These are phyloP conservation scores for Sarcoramphus papa DNA, from an alignment of 2,797 vertebrate species.

Conservation along the genomic window DNA sequence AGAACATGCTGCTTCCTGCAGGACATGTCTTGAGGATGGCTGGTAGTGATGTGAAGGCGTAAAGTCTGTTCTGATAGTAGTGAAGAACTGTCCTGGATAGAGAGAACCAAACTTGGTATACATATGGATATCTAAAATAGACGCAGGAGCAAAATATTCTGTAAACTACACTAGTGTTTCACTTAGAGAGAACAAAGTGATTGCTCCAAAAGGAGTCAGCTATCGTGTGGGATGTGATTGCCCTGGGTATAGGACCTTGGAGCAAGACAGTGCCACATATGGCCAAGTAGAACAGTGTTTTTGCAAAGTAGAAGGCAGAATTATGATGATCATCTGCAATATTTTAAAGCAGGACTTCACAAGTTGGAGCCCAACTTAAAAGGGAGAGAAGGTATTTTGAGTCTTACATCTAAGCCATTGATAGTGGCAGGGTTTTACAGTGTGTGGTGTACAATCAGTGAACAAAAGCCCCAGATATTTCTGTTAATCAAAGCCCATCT, in stretches of 20 bases:
- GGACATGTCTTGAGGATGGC: fast-evolving
- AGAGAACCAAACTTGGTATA: background rate
- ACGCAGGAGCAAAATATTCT: background rate
- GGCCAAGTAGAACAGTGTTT: background rate
- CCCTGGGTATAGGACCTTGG: background rate
- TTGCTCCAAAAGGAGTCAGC: background rate
- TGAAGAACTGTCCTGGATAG: background rate
- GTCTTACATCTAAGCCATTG: background rate
- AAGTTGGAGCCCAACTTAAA: background rate
- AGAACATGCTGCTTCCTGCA: background rate
- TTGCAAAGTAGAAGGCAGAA: background rate
- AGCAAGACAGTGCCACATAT: background rate
- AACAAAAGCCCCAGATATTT: conserved; percentile 37
- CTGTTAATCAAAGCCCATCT: conserved; percentile 53
- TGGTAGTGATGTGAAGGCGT: background rate
- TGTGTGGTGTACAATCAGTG: background rate
- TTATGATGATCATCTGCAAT: background rate
- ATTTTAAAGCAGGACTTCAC: background rate
- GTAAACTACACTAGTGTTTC: background rate
- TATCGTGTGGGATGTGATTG: background rate
- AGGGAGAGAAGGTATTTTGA: background rate
- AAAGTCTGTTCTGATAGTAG: background rate
- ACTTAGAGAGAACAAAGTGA: background rate
- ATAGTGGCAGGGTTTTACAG: background rate
- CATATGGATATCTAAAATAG: background rate